Evolutionary conservation across 23 tunicate species (phyloP).

Genomic region (Styela clava): DNA sequence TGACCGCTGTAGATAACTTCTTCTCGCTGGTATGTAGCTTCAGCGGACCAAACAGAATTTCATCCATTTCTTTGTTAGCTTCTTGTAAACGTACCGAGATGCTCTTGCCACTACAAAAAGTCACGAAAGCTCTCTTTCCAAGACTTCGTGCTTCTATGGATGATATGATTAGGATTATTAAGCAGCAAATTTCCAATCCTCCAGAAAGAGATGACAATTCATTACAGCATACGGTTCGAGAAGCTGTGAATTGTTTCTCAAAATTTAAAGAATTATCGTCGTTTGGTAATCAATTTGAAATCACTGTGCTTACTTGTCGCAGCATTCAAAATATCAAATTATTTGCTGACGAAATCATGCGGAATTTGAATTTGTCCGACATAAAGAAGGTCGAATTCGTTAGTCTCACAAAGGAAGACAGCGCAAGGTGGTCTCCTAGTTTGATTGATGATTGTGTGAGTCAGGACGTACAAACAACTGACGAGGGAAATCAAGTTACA

Average conservation of each 20-base stretch:
- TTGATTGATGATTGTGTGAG: not conserved
- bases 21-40: conserved; percentile 51
- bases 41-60: conserved; percentile 54
- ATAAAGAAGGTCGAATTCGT: conserved; percentile 37
- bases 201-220: not conserved
- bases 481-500: conserved; percentile 23
- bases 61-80: conserved; percentile 48
- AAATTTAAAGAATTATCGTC: conserved; percentile 57
- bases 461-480: not conserved
- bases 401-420: conserved; percentile 13
- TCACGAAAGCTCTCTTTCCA: conserved; percentile 32
- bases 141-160: conserved; percentile 30
- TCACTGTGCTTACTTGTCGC: conserved; percentile 52
- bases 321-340: not conserved
- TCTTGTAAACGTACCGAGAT: conserved; percentile 55
- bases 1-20: conserved; percentile 39
- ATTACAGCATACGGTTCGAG: conserved; percentile 30
- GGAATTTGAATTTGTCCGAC: conserved; percentile 35
- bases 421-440: not conserved
- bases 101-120: conserved; percentile 43
- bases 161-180: conserved; percentile 20
- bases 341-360: conserved; percentile 11
- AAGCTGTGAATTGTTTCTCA: conserved; percentile 45
- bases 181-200: not conserved
- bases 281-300: conserved; percentile 32